phyloP scores from a whole-genome alignment of 2,797 vertebrate species.

The Artibeus jamaicensis region DNA sequence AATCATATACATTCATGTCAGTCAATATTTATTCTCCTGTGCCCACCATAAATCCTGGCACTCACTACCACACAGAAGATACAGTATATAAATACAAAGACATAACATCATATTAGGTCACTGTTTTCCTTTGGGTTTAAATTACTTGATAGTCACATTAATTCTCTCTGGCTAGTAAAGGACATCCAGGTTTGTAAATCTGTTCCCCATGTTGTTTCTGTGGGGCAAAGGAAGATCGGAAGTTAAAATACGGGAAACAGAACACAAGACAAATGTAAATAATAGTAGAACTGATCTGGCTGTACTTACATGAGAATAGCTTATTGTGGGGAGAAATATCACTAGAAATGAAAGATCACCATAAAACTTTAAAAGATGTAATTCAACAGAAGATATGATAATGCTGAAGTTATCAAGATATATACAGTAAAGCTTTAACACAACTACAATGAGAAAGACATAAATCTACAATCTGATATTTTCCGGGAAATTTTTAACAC shows the following conservation, averaged over 20 bases:
- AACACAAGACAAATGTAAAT: background rate
- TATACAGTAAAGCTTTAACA: background rate
- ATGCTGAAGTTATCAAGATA: background rate
- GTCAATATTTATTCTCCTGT: background rate
- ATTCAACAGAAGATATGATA: background rate
- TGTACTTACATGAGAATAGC: background rate
- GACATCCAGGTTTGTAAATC: background rate
- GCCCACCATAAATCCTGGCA: background rate
- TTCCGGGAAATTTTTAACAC: conserved; percentile 1
- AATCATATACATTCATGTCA: background rate
- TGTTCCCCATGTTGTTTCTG: background rate
- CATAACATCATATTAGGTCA: background rate
- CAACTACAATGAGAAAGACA: background rate
- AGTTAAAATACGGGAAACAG: background rate
- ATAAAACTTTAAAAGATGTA: background rate
- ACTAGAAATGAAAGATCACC: background rate
- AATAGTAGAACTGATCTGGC: background rate
- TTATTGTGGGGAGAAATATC: background rate
- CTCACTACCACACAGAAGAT: background rate
- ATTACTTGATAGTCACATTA: background rate
- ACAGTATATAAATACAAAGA: background rate
- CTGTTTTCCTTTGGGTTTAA: background rate
- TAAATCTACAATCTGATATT: background rate
- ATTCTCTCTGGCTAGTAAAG: background rate
- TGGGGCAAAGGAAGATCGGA: background rate